Conservation (phyloP, 1,140 invertebrate genomes). For the Antheraea mylitta region DNA sequence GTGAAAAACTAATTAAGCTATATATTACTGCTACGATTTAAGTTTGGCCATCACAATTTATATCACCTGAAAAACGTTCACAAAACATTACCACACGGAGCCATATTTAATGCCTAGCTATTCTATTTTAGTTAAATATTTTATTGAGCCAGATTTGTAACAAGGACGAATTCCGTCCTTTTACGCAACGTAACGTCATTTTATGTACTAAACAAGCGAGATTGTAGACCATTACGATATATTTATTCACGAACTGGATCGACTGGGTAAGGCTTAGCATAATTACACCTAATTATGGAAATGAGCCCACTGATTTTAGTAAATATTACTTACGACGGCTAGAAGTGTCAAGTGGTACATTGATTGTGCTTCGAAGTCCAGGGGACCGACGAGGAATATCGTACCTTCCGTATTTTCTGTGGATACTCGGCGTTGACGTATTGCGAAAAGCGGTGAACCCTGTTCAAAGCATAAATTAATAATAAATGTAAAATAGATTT, state of each 20-base stretch:
- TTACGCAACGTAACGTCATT: conserved; percentile 13
- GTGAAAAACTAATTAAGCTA: no score
- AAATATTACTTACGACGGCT: conserved; percentile 84
- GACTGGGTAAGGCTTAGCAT: conserved; percentile 9
- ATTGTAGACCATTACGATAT: conserved; percentile 8
- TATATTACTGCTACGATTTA: no score
- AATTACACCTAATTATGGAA: conserved; percentile 28
- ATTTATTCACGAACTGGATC: conserved; percentile 7
- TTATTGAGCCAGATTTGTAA: neutral
- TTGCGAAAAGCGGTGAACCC: conserved; percentile 86
- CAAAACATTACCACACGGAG: no score
- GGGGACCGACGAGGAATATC: conserved; percentile 85
- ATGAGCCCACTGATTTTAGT: conserved; percentile 18
- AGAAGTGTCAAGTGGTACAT: conserved; percentile 90
- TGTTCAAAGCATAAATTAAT: conserved; percentile 40
- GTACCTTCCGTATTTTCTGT: conserved; percentile 86
- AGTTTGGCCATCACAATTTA: no score
- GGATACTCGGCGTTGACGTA: conserved; percentile 86
- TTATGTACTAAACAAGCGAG: conserved; percentile 18
- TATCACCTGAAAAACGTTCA: no score
- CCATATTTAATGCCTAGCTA: no score
- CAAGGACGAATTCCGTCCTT: conserved; percentile 12
- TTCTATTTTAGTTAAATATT: conserved; percentile 4
- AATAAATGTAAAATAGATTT: no score
- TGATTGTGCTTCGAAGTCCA: conserved; percentile 92